phyloP scores from a whole-genome alignment of 2,113 vertebrate species.

The Otus sunia region DNA sequence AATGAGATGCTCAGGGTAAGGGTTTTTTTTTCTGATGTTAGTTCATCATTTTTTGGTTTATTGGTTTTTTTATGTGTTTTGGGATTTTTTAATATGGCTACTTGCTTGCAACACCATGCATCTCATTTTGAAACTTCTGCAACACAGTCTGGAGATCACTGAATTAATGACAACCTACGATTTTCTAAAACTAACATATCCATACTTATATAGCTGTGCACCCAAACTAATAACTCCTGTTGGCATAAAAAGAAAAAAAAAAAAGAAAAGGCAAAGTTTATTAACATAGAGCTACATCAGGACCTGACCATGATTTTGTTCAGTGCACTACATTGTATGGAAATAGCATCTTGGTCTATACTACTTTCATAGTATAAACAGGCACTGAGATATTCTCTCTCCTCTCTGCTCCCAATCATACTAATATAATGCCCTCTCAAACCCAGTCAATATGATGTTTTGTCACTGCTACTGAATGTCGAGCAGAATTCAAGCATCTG shows the following conservation, averaged over 20 bases:
- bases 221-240: too few relatives aligned
- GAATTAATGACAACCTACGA: not conserved
- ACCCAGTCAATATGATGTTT: not conserved
- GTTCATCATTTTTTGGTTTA: too few relatives aligned
- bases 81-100: not conserved
- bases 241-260: not conserved
- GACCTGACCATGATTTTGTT: not conserved
- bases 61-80: not conserved
- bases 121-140: not conserved
- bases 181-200: not conserved
- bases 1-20: not conserved
- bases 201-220: not conserved
- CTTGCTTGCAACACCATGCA: not conserved
- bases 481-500: not conserved
- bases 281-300: not conserved
- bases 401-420: not conserved
- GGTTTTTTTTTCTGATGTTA: too few relatives aligned
- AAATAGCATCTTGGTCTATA: not conserved
- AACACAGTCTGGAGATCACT: not conserved
- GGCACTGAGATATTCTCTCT: not conserved
- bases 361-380: not conserved
- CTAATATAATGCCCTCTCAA: not conserved
- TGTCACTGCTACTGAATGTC: accelerated
- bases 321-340: not conserved
- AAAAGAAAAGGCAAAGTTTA: not conserved